Percentiles rank a stretch among this genome's conserved stretches.
These are phyloP conservation scores for Cepaea hortensis DNA, from an alignment of 2,888 invertebrate species.

Conservation along the genomic window DNA sequence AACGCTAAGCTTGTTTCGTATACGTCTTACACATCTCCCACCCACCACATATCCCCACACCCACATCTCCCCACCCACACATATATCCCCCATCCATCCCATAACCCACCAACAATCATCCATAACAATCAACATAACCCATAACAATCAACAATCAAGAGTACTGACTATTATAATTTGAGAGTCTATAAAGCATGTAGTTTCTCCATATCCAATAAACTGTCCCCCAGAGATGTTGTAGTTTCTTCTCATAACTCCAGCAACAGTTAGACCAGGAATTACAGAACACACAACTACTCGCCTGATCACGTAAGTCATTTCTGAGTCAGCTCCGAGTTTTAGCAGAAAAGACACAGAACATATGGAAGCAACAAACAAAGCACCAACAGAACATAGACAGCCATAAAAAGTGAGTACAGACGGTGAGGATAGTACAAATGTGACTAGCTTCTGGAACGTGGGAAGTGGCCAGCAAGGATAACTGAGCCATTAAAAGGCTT, in stretches of 20 bases:
- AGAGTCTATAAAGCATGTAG: slow-evolving; percentile 10
- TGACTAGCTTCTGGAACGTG: not conserved
- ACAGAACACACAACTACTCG: not conserved
- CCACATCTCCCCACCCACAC: too few relatives aligned
- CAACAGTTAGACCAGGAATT: not conserved
- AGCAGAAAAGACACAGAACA: slow-evolving; percentile 36
- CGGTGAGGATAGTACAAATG: not conserved
- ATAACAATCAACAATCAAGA: not conserved
- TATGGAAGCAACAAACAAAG: slow-evolving; percentile 33
- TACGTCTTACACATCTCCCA: too few relatives aligned
- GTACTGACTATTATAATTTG: not conserved
- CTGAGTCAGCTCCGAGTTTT: not conserved
- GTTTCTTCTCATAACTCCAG: not conserved
- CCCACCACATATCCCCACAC: too few relatives aligned
- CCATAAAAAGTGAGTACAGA: slow-evolving; percentile 36
- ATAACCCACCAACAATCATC: too few relatives aligned
- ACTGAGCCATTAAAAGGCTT: slow-evolving; percentile 22
- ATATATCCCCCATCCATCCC: too few relatives aligned
- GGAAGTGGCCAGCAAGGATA: not conserved
- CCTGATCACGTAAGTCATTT: not conserved
- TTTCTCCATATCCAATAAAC: slow-evolving; percentile 33
- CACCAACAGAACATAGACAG: slow-evolving; percentile 39
- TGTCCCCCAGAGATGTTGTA: not conserved
- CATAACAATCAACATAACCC: too few relatives aligned
- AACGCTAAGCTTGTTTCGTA: too few relatives aligned